These are phyloP conservation scores for Oncorhynchus masou DNA, from an alignment of 2,113 vertebrate species.

Conservation along the genomic window DNA sequence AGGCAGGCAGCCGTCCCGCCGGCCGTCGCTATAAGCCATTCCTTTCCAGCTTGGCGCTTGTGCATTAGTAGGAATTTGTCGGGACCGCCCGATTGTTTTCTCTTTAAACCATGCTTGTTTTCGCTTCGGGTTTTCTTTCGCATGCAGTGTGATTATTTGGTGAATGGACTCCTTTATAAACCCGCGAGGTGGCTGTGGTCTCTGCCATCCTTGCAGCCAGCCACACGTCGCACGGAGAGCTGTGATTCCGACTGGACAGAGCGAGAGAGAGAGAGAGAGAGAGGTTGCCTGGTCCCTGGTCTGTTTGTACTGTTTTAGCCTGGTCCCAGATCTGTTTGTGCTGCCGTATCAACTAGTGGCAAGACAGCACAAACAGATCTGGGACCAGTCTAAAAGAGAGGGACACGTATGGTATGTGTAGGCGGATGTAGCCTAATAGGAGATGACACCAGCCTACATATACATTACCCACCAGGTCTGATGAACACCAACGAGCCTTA, in stretches of 20 bases:
- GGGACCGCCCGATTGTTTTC: conserved; percentile 68
- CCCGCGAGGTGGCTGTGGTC: conserved; percentile 60
- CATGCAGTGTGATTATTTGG: conserved; percentile 54
- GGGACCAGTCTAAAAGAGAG: not conserved
- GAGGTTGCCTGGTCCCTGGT: not conserved
- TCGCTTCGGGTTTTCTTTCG: conserved; percentile 50
- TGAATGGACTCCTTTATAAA: conserved; percentile 72
- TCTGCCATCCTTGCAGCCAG: conserved; percentile 53
- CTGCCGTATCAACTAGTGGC: too few relatives aligned
- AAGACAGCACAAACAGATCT: too few relatives aligned
- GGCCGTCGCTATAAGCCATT: conserved; percentile 21
- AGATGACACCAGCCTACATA: conserved; percentile 22
- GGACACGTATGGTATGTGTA: conserved; percentile 6
- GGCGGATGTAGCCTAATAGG: conserved; percentile 8
- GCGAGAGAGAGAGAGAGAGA: not conserved
- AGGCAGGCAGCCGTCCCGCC: conserved; percentile 58
- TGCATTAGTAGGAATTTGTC: conserved; percentile 65
- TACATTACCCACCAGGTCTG: not conserved
- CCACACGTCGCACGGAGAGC: conserved; percentile 44
- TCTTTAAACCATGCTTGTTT: conserved; percentile 69
- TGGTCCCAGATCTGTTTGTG: too few relatives aligned
- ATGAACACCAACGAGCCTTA: not conserved
- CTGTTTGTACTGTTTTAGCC: too few relatives aligned
- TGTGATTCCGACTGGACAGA: not conserved
- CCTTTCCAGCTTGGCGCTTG: conserved; percentile 38